These are phyloP conservation scores for Lycaon pictus DNA, from an alignment of 2,113 vertebrate genomes.

Conservation along the genomic window DNA sequence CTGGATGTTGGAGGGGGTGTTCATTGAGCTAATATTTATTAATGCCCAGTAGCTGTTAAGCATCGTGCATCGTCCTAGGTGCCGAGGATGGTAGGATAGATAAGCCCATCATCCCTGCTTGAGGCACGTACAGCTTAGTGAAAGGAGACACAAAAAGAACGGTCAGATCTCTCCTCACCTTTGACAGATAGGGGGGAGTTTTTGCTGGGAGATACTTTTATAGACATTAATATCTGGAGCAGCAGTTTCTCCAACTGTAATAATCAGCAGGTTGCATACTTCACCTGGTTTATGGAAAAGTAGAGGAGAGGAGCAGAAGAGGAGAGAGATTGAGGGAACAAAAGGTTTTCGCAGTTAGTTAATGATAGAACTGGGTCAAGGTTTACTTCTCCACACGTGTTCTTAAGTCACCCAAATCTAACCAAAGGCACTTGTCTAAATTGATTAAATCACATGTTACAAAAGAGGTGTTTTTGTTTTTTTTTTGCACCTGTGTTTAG, in stretches of 20 bases:
- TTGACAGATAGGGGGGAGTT: background rate
- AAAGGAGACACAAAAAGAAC: background rate
- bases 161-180: background rate
- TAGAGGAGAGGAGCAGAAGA: background rate
- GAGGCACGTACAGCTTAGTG: background rate
- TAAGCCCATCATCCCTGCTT: background rate
- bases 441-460: constrained; percentile 10
- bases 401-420: constrained; percentile 23
- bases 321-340: background rate
- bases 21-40: background rate
- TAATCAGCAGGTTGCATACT: background rate
- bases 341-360: background rate
- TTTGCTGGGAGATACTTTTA: background rate
- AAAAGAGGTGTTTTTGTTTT: background rate
- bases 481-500: background rate
- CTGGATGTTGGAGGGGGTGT: background rate
- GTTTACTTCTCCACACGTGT: background rate
- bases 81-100: background rate
- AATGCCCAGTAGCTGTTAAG: background rate
- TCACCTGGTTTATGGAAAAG: background rate
- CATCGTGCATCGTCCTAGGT: background rate
- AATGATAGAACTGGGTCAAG: constrained; percentile 53
- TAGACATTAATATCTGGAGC: background rate
- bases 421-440: constrained; percentile 51
- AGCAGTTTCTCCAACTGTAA: background rate